These are phyloP conservation scores for Danionella dracula DNA, from an alignment of 2,797 vertebrate genomes.

Conservation along the genomic window DNA sequence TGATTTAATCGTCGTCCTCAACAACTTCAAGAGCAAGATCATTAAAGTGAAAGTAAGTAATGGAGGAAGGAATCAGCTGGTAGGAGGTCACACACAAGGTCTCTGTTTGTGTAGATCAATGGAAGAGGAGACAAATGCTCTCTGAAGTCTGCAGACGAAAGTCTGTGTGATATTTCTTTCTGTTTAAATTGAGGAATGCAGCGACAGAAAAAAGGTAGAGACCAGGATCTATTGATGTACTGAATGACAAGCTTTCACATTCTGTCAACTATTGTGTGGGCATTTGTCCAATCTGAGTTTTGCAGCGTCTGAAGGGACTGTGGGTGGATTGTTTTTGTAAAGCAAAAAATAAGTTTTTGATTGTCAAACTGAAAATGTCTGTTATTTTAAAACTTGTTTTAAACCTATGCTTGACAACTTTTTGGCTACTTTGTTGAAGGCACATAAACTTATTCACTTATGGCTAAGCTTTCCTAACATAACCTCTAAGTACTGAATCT, in stretches of 20 bases:
- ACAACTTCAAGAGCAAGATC: constrained; percentile 94
- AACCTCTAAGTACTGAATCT: no score
- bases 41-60: constrained; percentile 94
- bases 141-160: background rate
- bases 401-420: no score
- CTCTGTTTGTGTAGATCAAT: background rate
- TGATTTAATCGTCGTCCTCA: constrained; percentile 86
- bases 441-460: no score
- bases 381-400: no score
- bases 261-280: constrained; percentile 16
- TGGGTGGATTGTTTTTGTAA: constrained; percentile 11
- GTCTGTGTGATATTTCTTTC: background rate
- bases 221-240: background rate
- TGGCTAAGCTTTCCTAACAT: no score
- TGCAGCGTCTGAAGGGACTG: background rate
- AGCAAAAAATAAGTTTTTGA: no score
- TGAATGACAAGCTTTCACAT: constrained; percentile 26
- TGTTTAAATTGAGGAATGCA: background rate
- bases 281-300: background rate
- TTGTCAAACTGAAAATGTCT: no score
- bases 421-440: no score
- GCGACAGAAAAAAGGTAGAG: background rate
- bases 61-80: background rate
- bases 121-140: background rate
- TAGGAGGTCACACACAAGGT: background rate